Percentiles rank a stretch among this genome's conserved stretches.
phyloP scores from a whole-genome alignment of 1,140 invertebrate genomes.

The Heliconius hermathena region DNA sequence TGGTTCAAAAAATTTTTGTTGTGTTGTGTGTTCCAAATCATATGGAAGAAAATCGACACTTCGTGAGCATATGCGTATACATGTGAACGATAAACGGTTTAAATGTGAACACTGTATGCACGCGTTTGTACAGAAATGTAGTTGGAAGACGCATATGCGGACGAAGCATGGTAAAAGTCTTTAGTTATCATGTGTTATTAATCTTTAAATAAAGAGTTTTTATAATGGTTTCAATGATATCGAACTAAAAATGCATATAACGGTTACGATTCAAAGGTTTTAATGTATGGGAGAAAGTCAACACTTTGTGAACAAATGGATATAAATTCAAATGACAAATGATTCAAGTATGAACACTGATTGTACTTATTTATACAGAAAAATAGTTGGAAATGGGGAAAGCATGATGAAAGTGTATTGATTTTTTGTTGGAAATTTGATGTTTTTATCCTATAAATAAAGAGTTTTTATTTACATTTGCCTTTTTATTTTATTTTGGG shows the following conservation, averaged over 20 bases:
- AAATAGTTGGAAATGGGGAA: slow-evolving; percentile 36
- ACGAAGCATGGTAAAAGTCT: slow-evolving; percentile 36
- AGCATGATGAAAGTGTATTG: slow-evolving; percentile 30
- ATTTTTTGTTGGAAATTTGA: not conserved
- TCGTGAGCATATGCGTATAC: slow-evolving; percentile 78
- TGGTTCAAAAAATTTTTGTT: slow-evolving; percentile 86
- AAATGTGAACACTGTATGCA: slow-evolving; percentile 44
- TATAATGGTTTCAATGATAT: slow-evolving; percentile 47
- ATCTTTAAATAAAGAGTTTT: not conserved
- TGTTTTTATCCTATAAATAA: not conserved
- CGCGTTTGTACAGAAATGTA: slow-evolving; percentile 47
- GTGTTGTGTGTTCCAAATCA: slow-evolving; percentile 84
- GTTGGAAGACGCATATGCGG: slow-evolving; percentile 43
- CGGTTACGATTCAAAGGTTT: slow-evolving; percentile 85
- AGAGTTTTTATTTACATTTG: not conserved
- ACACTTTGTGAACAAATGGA: slow-evolving; percentile 77
- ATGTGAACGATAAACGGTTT: slow-evolving; percentile 54
- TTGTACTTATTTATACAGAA: slow-evolving; percentile 45
- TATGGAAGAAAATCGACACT: slow-evolving; percentile 80
- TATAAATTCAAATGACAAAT: slow-evolving; percentile 64
- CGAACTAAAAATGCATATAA: slow-evolving; percentile 58
- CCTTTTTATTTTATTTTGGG: not conserved
- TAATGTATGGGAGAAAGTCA: slow-evolving; percentile 82
- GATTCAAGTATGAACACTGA: slow-evolving; percentile 44
- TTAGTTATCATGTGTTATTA: not conserved